Conservation (phyloP, 1,140 invertebrate genomes). For the Luehdorfia chinensis region DNA sequence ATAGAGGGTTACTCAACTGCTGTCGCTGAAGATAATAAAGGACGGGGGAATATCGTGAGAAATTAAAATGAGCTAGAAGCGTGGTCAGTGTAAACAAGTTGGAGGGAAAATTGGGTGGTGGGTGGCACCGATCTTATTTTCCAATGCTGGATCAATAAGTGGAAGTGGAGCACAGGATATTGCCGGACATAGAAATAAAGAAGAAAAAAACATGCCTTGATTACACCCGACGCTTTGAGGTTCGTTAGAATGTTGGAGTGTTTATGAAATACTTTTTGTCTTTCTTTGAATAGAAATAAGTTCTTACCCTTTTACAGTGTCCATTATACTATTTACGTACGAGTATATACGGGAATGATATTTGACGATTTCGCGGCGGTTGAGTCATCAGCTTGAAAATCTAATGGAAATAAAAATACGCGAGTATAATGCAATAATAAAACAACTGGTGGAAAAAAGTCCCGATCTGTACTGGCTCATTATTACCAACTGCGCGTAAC, state of each 20-base stretch:
- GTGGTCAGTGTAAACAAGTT: slow-evolving; percentile 44
- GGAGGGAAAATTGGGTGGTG: slow-evolving; percentile 14
- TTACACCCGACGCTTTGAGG: slow-evolving; percentile 41
- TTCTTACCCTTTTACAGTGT: too few relatives aligned
- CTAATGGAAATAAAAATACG: too few relatives aligned
- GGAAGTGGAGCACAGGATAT: slow-evolving; percentile 53
- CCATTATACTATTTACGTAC: too few relatives aligned
- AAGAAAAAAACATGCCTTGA: slow-evolving; percentile 46
- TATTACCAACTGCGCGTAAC: too few relatives aligned
- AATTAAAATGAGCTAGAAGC: slow-evolving; percentile 44
- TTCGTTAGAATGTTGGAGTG: background rate
- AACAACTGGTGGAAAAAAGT: too few relatives aligned
- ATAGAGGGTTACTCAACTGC: slow-evolving; percentile 30
- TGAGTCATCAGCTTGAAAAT: too few relatives aligned
- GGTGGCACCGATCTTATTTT: slow-evolving; percentile 36
- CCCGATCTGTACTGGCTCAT: too few relatives aligned
- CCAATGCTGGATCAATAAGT: slow-evolving; percentile 50
- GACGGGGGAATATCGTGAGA: slow-evolving; percentile 31
- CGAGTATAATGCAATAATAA: too few relatives aligned
- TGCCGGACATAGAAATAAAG: slow-evolving; percentile 42
- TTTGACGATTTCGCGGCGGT: too few relatives aligned
- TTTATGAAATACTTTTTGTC: background rate
- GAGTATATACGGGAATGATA: too few relatives aligned
- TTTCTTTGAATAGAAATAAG: too few relatives aligned
- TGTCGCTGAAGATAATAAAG: slow-evolving; percentile 35